These are phyloP conservation scores for Myathropa florea DNA, from an alignment of 2,888 invertebrate genomes.

Conservation along the genomic window DNA sequence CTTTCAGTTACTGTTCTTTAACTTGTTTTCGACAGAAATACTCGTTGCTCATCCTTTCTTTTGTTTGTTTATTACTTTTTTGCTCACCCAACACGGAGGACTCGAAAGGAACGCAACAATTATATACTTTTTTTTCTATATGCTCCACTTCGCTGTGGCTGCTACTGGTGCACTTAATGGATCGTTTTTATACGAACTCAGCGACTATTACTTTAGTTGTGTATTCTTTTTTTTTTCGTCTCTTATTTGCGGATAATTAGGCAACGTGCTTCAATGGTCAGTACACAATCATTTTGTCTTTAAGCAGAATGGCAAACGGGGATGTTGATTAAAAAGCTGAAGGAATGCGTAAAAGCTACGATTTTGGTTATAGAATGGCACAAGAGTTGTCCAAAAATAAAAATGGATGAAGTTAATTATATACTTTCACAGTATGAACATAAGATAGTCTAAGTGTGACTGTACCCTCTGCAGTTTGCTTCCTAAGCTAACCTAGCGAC, in stretches of 20 bases:
- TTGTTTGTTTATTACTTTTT: constrained; percentile 70
- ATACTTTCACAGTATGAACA: no score
- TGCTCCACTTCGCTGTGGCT: constrained; percentile 8
- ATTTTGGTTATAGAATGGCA: no score
- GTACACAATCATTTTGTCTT: constrained; percentile 66
- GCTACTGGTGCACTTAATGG: constrained; percentile 44
- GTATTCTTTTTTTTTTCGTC: constrained; percentile 4
- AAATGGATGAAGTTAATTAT: no score
- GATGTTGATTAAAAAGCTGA: neutral
- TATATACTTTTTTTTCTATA: constrained; percentile 47
- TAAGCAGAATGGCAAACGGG: neutral
- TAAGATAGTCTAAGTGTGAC: no score
- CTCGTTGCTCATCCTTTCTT: constrained; percentile 69
- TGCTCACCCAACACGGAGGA: constrained; percentile 54
- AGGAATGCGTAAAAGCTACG: no score
- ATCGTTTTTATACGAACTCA: constrained; percentile 30
- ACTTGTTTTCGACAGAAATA: constrained; percentile 64
- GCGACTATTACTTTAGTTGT: neutral
- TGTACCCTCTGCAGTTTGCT: no score
- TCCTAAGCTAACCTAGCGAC: no score
- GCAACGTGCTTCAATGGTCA: constrained; percentile 65
- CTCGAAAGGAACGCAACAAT: constrained; percentile 51
- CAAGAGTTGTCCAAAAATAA: no score
- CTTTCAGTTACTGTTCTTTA: neutral
- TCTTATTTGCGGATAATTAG: constrained; percentile 60